Base-by-base conservation (phyloP, 2,113 vertebrate genomes). In the Polyodon spathula region DNA sequence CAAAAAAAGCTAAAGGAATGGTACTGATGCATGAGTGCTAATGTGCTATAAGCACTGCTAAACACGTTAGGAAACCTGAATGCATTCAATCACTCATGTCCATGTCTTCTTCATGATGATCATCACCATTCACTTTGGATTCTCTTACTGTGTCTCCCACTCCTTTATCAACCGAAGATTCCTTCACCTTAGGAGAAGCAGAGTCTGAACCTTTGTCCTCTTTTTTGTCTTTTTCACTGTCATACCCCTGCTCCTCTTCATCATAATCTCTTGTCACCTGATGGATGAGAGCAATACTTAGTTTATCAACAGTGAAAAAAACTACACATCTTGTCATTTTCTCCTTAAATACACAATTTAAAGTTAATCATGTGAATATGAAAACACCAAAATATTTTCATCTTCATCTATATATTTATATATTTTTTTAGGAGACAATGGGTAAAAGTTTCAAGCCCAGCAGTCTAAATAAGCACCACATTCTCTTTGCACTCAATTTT, bases 251-350 rank as follows among this genome's bases (percentile, higher is more conserved):
- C 38, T 99, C 96, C 63, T 99, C 96, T 73, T 99, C 96, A 0
- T 99, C 95, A 2, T 99, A 99, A 75, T 99, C 91, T 69, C 96
- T 86, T 52, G 93, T 99, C 76, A 99, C 96, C 94, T 99, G 88
- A 40, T 15, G n/a, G 7, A 42, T 59, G 4, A 68, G 39, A 27
- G 37, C 58, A 0, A 17, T 15, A 17, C 15, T n/a, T 38, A 48
- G 37, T 37, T 43, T 42, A 58, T 4, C 9, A 59, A 16, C 41
- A 63, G 51, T 16, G 40, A 46, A 39, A 27, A 27, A 27, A 27
- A 3, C 27, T 27, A 27, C 14, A 46, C 44, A n/a, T n/a, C n/a
- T n/a, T n/a, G n/a, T n/a, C n/a, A n/a, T n/a, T n/a, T n/a, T n/a
- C n/a, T n/a, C n/a, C n/a, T n/a, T n/a, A n/a, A n/a, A n/a, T n/a